Conservation (phyloP, 2,113 vertebrate species). For the Accipiter cooperii region DNA sequence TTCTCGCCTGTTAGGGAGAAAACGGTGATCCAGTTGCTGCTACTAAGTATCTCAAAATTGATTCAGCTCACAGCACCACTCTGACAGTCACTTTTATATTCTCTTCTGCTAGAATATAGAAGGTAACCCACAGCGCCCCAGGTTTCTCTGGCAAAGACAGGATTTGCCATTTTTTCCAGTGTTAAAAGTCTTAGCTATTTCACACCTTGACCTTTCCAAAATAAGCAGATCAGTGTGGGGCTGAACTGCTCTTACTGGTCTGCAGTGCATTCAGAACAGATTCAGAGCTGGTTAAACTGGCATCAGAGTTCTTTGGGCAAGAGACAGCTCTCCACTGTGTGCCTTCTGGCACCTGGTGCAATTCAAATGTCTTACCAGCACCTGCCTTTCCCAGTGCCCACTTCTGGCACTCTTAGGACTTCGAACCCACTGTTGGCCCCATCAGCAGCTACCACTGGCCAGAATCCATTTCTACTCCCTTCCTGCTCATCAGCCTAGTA, state of each 20-base stretch:
- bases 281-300: neutral
- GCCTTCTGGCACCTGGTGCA: neutral
- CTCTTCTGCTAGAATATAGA: neutral
- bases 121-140: neutral
- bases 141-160: neutral
- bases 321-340: neutral
- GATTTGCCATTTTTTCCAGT: neutral
- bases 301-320: neutral
- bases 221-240: neutral
- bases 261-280: neutral
- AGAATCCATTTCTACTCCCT: neutral
- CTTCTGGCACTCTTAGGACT: neutral
- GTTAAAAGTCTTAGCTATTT: neutral
- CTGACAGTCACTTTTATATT: neutral
- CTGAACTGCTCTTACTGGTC: neutral
- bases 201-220: neutral
- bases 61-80: neutral
- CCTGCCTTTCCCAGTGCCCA: neutral
- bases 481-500: neutral
- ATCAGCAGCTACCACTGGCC: neutral
- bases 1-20: neutral
- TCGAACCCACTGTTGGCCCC: neutral
- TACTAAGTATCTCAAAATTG: neutral
- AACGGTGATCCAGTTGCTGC: neutral
- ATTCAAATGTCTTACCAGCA: neutral